Evolutionary conservation across 1,140 invertebrate genomes (phyloP), one percentile per base, ranked within the genome.

Genomic region (Micrasema minimum): DNA sequence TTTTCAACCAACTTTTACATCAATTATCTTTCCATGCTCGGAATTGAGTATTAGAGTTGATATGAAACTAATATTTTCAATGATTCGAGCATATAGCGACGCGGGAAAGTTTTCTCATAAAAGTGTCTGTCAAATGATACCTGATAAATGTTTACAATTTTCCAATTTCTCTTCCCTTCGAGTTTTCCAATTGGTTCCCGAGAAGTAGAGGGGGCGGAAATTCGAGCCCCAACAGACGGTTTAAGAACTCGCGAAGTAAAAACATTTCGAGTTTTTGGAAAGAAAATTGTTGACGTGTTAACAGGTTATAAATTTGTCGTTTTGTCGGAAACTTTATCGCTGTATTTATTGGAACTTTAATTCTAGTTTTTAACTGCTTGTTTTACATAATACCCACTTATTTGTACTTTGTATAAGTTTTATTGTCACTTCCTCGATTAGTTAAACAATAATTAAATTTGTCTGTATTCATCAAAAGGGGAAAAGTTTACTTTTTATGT

Each of bases 31-130:
- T 31, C 26, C 20, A 11, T 53, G 14, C 20, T 59, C 38, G 55
- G 18, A 3, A 23, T 59, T 35, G n/a, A n/a, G n/a, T 59, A 35
- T 46, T 26, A 23, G 45, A 26, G n/a, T 64, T 64, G 23, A 37
- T 57, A 48, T 16, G 48, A 66, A 51, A 22, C 35, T 35, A 50
- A 66, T 66, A 66, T 51, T 66, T 51, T 26, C 31, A 37, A 51
- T 22, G 45, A 66, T 66, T 66, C 46, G 26, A 53, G 45, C 55
- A 20, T 22, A 59, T 20, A 43, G 6, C 35, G 35, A 16, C 20
- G 23, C 9, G 43, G 16, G 26, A 59, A 69, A 69, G 55, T 69
- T 69, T 69, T 62, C 67, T 62, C 53, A 69, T 69, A 69, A 69
- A 69, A 53, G 41, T 61, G 53, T 48, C 57, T 69, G 66, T 68